Percentiles rank a stretch among this genome's conserved stretches.
Evolutionary conservation across 2,888 invertebrate genomes (phyloP).

Genomic region (Morpho helenor): DNA sequence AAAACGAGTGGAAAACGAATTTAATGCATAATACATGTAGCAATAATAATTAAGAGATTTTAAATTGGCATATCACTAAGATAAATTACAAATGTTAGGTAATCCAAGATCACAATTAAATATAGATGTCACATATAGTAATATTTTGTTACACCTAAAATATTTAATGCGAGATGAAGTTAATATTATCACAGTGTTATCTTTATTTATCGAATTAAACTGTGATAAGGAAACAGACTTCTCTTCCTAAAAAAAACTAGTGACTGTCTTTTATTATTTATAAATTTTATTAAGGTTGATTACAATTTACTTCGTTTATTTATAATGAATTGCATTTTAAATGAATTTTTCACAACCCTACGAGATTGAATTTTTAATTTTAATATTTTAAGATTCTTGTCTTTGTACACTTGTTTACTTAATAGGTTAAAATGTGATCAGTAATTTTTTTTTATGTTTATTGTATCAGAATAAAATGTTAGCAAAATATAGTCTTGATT

Average conservation of each 20-base stretch:
- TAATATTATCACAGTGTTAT: constrained; percentile 16
- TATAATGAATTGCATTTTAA: no score
- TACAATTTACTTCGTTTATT: no score
- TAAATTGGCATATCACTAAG: no score
- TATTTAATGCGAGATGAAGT: background rate
- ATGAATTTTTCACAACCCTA: background rate
- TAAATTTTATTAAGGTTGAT: background rate
- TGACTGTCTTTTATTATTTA: background rate
- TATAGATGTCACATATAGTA: background rate
- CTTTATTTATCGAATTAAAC: constrained; percentile 45
- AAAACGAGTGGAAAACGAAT: no score
- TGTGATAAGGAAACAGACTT: constrained; percentile 46
- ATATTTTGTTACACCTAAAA: background rate
- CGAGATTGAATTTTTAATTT: background rate
- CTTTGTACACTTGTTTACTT: constrained; percentile 3
- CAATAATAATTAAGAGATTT: no score
- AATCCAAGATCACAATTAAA: constrained; percentile 5
- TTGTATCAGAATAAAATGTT: constrained; percentile 28
- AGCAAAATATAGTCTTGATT: constrained; percentile 12
- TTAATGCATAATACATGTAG: no score
- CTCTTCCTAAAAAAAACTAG: constrained; percentile 5
- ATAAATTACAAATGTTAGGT: no score
- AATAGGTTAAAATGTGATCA: constrained; percentile 32
- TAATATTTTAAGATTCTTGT: background rate
- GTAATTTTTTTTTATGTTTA: constrained; percentile 32